These are phyloP conservation scores for Rutilus rutilus DNA, from an alignment of 2,113 vertebrate genomes.

Conservation along the genomic window DNA sequence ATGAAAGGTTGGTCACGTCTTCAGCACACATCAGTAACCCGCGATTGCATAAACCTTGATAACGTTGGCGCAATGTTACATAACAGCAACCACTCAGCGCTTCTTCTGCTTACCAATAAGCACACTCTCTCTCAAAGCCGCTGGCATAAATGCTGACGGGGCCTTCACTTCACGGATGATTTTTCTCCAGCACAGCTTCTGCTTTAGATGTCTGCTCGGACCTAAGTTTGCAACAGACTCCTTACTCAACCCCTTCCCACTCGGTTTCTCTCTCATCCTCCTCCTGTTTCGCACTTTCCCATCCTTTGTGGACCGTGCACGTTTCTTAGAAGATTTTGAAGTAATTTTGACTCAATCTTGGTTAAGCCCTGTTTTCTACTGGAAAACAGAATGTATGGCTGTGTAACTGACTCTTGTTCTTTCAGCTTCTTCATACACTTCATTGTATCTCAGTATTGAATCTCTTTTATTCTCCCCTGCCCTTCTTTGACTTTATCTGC, in stretches of 20 bases:
- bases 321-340: background rate
- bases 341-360: background rate
- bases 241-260: background rate
- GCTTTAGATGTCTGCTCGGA: constrained; percentile 16
- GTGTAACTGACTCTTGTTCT: background rate
- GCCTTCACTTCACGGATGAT: background rate
- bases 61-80: constrained; percentile 33
- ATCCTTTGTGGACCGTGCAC: background rate
- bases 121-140: constrained; percentile 27
- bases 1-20: constrained; percentile 4
- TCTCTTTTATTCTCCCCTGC: background rate
- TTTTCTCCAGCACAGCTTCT: background rate
- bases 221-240: background rate
- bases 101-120: constrained; percentile 26
- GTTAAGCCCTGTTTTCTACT: background rate
- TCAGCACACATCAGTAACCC: constrained; percentile 37
- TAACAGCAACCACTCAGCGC: constrained; percentile 23
- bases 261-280: background rate
- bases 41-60: constrained; percentile 30
- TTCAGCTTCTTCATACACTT: background rate
- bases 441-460: background rate
- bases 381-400: background rate
- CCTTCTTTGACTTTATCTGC: constrained; percentile 15
- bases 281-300: background rate
- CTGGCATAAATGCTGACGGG: constrained; percentile 36